Base-by-base conservation (phyloP, 2,888 invertebrate genomes). In the Eilema sororculum region DNA sequence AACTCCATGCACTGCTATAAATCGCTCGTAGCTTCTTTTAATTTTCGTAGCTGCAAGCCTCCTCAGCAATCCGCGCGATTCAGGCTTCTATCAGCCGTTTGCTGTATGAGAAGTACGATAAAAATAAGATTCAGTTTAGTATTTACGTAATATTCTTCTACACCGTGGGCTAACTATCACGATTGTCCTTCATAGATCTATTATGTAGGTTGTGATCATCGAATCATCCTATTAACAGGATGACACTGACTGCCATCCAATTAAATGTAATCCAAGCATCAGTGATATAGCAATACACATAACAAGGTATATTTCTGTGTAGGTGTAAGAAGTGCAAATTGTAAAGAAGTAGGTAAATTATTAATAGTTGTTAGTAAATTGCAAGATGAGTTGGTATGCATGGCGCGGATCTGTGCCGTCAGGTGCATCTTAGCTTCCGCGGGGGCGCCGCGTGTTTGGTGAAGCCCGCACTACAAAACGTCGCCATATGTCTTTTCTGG, bases 311-410 rank as follows among this genome's bases (percentile, higher is more conserved):
- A 70, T 79, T 67, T 58, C n/a, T 10, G 25, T 62, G 80, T 81
- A 74, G 81, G 81, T 67, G 77, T 82, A 76, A 81, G 75, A 65
- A 75, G 68, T 69, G 66, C 67, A 74, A 69, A 79, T 81, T 72
- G 76, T 16, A 52, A 52, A 52, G 52, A 52, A 52, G 52, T 80
- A 78, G 60, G 60, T 60, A 60, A 60, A 60, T 60, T 60, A n/a
- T 60, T 60, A 60, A 60, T 28, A 60, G 60, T 10, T 60, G 28
- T 60, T 76, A 76, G 72, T 60, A 84, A 83, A 84, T 84, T 85
- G 81, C 76, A 73, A 72, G 73, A 83, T 85, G 73, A 79, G 77
- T 46, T 57, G 61, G 56, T 67, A 46, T 25, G n/a, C 59, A 64
- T 75, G 74, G 72, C 67, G 64, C 69, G 76, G 76, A 78, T 82